Base-by-base conservation (phyloP, 2,888 invertebrate genomes). In the Onchidella celtica region DNA sequence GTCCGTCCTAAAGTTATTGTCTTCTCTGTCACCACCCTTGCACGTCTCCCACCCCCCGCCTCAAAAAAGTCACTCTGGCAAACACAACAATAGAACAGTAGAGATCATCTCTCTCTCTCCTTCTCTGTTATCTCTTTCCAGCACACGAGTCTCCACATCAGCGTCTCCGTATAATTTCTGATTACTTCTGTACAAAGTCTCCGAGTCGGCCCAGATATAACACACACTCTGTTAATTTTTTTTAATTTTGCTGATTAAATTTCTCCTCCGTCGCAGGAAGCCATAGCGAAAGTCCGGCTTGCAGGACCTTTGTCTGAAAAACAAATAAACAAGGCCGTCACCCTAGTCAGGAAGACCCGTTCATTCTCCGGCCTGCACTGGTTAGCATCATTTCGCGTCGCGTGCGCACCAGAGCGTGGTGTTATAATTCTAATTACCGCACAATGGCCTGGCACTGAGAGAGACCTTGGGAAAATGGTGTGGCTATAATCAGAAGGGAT, bases 261-360 rank as follows among this genome's bases (percentile, higher is more conserved):
- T 68, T 38, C 38, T n/a, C 38, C 68, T n/a, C n/a, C 38, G 38
- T 68, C 38, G 21, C n/a, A 68, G n/a, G 68, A 38, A 68, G 24
- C 59, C 38, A n/a, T n/a, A n/a, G n/a, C 65, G 21, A 29, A 1
- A 34, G 38, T 24, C 38, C 21, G 47, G 9, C 47, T 6, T 47
- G 6, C 17, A 11, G 6, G 47, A 17, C 17, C 17, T 47, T 47
- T 68, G 21, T 66, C 34, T 34, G 29, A 66, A 34, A 34, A 66
- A 66, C 29, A 66, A 34, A 9, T 66, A n/a, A 34, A 66, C 11
- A 66, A 27, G 29, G 17, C 66, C 66, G 66, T 66, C 34, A 32
- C 29, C 2, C 34, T 11, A 11, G 6, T 11, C 32, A 34, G 32
- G 21, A 2, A 2, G 1, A 34, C 29, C 32, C 66, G 24, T 11